phyloP scores from a whole-genome alignment of 30 jellyfish, hydroid and myxozoan species.

The Kudoa iwatai region DNA sequence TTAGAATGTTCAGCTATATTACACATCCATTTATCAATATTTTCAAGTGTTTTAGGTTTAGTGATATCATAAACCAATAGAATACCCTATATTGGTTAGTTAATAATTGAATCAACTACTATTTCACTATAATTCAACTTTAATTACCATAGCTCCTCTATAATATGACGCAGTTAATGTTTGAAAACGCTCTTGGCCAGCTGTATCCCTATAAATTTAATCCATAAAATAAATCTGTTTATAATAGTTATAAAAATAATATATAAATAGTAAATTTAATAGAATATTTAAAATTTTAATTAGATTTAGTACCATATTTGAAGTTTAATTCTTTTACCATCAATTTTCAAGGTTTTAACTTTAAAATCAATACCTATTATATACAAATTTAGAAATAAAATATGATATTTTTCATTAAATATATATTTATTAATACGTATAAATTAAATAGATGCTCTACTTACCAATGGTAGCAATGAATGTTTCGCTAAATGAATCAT shows the following conservation, averaged over 20 bases:
- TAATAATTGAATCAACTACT: no score
- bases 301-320: neutral
- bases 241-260: no score
- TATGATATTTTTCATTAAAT: no score
- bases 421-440: no score
- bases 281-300: no score
- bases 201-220: neutral
- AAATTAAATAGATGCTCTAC: no score
- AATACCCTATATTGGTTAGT: no score
- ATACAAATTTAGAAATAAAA: no score
- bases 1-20: neutral
- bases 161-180: neutral
- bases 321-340: neutral
- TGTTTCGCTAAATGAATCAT: neutral
- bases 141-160: neutral
- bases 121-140: neutral
- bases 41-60: neutral
- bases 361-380: neutral
- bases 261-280: no score
- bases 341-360: neutral
- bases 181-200: slow-evolving; percentile 1
- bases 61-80: neutral
- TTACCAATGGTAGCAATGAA: slow-evolving; percentile 1
- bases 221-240: no score
- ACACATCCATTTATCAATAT: neutral